These are phyloP conservation scores for Oncorhynchus clarkii DNA, from an alignment of 2,113 vertebrate species.

Conservation along the genomic window DNA sequence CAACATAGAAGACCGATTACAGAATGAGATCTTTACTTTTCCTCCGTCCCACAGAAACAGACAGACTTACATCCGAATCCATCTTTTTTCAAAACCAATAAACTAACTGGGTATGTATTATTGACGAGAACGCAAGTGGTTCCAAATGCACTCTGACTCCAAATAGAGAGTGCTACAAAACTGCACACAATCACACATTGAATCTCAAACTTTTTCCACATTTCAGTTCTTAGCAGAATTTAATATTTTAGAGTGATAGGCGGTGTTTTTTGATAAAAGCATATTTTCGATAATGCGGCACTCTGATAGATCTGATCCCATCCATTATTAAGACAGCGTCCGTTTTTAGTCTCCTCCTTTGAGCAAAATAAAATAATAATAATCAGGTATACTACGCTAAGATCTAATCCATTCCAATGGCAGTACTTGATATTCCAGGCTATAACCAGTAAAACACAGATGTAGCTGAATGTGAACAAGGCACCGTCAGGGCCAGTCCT, in stretches of 20 bases:
- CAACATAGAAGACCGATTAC: background rate
- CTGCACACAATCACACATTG: slow-evolving; percentile 62
- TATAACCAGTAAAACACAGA: too few species aligned
- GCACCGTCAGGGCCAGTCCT: too few species aligned
- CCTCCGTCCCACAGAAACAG: background rate
- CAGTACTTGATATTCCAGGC: too few species aligned
- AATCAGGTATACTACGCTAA: slow-evolving; percentile 69
- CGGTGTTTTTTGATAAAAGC: slow-evolving; percentile 73
- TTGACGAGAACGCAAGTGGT: slow-evolving; percentile 55
- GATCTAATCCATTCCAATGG: slow-evolving; percentile 41
- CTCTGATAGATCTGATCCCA: slow-evolving; percentile 64
- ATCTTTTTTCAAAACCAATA: slow-evolving; percentile 53
- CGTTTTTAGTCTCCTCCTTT: slow-evolving; percentile 73
- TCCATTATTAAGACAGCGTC: slow-evolving; percentile 66
- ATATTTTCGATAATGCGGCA: slow-evolving; percentile 71
- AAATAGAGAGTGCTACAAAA: slow-evolving; percentile 45
- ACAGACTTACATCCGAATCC: slow-evolving; percentile 4
- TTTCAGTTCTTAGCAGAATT: slow-evolving; percentile 71
- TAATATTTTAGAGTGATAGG: slow-evolving; percentile 69
- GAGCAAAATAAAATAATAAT: slow-evolving; percentile 78
- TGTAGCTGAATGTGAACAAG: too few species aligned
- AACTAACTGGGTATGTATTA: slow-evolving; percentile 68
- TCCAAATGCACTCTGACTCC: slow-evolving; percentile 56
- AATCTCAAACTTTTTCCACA: slow-evolving; percentile 73
- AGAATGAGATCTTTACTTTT: background rate